These are phyloP conservation scores for Alcedo atthis DNA, from an alignment of 2,797 vertebrate species.

Conservation along the genomic window DNA sequence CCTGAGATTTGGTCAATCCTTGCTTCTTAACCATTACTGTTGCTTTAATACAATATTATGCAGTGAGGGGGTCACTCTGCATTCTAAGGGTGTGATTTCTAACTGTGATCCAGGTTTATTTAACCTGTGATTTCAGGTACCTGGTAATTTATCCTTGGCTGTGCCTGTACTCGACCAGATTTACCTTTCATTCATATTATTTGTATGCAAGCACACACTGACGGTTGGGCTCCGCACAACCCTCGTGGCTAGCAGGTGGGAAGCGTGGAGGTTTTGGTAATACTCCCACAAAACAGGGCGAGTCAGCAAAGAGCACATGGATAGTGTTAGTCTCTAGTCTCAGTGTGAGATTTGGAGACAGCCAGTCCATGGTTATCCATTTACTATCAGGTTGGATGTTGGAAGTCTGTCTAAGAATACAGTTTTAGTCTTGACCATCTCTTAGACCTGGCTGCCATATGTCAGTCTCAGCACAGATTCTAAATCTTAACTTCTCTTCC, in stretches of 20 bases:
- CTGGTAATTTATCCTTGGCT: not conserved
- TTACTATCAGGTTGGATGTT: not conserved
- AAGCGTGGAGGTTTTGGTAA: not conserved
- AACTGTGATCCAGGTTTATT: not conserved
- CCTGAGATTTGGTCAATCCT: not conserved
- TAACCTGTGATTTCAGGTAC: not conserved
- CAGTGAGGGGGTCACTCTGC: not conserved
- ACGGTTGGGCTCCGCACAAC: not conserved
- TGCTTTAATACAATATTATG: not conserved
- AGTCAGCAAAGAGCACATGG: not conserved
- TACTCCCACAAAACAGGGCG: not conserved
- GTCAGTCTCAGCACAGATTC: not conserved
- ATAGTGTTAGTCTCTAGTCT: not conserved
- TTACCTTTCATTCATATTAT: not conserved
- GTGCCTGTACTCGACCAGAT: not conserved
- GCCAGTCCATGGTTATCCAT: fast-evolving
- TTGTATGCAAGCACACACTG: fast-evolving
- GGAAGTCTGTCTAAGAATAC: not conserved
- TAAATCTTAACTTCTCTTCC: not conserved
- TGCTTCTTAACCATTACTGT: not conserved
- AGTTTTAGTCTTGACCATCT: not conserved
- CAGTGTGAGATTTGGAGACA: not conserved
- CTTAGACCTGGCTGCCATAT: not conserved
- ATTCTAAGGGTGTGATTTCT: not conserved
- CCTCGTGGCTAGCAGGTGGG: not conserved